phyloP scores from a whole-genome alignment of 1,140 invertebrate species.

The Rhagoletis pomonella region DNA sequence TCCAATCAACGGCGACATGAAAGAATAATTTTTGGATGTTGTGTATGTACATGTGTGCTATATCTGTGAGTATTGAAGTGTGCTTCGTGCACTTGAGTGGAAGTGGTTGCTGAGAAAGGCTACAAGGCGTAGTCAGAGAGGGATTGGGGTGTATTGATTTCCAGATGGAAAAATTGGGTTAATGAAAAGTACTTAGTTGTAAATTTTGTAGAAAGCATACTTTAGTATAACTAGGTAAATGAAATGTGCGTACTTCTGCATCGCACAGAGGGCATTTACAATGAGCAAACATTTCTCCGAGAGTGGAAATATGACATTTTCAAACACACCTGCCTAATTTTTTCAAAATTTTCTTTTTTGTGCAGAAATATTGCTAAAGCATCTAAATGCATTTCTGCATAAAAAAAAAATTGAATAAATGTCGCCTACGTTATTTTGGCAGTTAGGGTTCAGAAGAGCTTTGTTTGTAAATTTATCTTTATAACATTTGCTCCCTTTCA shows the following conservation, averaged over 20 bases:
- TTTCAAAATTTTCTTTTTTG: not conserved
- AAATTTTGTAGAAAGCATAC: too few relatives aligned
- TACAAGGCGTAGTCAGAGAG: not conserved
- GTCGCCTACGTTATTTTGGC: too few relatives aligned
- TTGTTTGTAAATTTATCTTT: too few relatives aligned
- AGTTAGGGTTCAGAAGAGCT: too few relatives aligned
- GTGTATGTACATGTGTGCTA: not conserved
- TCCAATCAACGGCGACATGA: constrained; percentile 42
- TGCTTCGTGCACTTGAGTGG: not conserved
- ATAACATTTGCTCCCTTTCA: too few relatives aligned
- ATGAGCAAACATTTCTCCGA: too few relatives aligned
- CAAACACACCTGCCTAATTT: not conserved
- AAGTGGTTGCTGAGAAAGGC: not conserved
- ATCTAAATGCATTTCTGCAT: too few relatives aligned
- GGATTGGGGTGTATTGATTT: not conserved
- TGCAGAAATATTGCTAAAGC: not conserved
- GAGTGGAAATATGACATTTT: too few relatives aligned
- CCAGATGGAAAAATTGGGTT: not conserved
- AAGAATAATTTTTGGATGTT: constrained; percentile 5
- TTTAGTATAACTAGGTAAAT: too few relatives aligned
- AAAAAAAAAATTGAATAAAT: too few relatives aligned
- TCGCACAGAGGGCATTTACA: too few relatives aligned
- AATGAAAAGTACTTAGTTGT: not conserved
- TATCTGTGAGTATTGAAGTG: not conserved
- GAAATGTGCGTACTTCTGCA: too few relatives aligned